phyloP scores from a whole-genome alignment of 2,888 invertebrate genomes.

The Falcaria lacertinaria region DNA sequence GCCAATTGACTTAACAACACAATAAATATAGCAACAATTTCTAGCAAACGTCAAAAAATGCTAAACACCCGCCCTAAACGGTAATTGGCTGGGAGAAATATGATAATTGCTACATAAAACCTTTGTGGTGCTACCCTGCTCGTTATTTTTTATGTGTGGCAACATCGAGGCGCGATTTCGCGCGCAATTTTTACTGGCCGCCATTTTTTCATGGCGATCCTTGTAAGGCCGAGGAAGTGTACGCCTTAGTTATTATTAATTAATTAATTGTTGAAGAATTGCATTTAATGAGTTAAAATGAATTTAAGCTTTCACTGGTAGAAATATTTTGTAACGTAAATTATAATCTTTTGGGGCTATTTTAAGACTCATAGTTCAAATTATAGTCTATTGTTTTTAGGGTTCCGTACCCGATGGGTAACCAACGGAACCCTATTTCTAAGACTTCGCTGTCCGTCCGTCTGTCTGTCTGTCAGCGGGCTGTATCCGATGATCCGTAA shows the following conservation, averaged over 20 bases:
- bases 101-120: slow-evolving; percentile 9
- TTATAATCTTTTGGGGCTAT: too few relatives aligned
- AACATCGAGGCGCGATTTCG: slow-evolving; percentile 21
- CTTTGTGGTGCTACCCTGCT: slow-evolving; percentile 29
- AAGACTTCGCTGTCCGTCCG: too few relatives aligned
- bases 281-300: too few relatives aligned
- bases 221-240: background rate
- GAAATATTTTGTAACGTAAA: too few relatives aligned
- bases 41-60: slow-evolving; percentile 6
- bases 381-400: too few relatives aligned
- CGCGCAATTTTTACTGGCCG: slow-evolving; percentile 8
- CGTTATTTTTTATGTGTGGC: slow-evolving; percentile 52
- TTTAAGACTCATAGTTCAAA: too few relatives aligned
- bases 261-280: too few relatives aligned
- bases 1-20: slow-evolving; percentile 2
- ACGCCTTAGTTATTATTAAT: background rate
- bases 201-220: slow-evolving; percentile 19
- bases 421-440: too few relatives aligned
- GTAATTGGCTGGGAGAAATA: slow-evolving; percentile 10
- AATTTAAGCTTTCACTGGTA: too few relatives aligned
- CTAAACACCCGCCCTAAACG: slow-evolving; percentile 7
- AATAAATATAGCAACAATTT: slow-evolving; percentile 2
- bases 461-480: too few relatives aligned
- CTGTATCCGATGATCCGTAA: too few relatives aligned
- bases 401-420: too few relatives aligned